phyloP scores from a whole-genome alignment of 2,113 vertebrate genomes.

The Miniopterus natalensis region DNA sequence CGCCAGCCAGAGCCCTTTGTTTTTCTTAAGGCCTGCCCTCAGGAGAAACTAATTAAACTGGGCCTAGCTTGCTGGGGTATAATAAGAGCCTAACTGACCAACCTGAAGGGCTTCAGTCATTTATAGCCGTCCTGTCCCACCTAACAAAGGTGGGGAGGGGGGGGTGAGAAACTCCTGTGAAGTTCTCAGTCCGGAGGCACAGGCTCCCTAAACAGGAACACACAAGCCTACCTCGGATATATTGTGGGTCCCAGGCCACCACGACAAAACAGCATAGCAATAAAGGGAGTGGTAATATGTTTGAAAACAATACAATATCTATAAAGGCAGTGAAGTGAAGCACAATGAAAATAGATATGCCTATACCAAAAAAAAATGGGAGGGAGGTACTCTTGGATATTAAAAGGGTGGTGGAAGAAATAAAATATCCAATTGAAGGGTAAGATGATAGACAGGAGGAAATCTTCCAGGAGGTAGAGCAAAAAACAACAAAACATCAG shows the following conservation, averaged over 20 bases:
- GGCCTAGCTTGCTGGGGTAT: neutral
- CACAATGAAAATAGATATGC: neutral
- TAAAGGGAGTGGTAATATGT: neutral
- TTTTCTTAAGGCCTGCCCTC: neutral
- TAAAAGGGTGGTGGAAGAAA: conserved; percentile 2
- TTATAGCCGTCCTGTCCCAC: neutral
- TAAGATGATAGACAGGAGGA: neutral
- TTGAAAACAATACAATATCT: neutral
- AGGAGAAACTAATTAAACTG: neutral
- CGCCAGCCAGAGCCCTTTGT: neutral
- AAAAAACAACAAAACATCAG: neutral
- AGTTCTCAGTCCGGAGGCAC: neutral
- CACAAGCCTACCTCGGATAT: too few species aligned
- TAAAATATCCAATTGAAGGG: neutral
- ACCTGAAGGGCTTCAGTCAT: neutral
- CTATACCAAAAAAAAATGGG: neutral
- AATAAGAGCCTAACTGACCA: neutral
- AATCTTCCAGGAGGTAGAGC: neutral
- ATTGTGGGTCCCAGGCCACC: neutral
- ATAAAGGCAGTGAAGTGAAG: neutral
- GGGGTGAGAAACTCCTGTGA: neutral
- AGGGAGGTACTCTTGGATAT: neutral
- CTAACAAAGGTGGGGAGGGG: neutral
- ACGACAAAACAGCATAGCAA: neutral
- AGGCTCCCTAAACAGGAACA: neutral